A percentile compares a stretch with the other conserved stretches of the same genome.
Conservation (phyloP, 2,888 invertebrate species). For the Dicyrtomina minuta region DNA sequence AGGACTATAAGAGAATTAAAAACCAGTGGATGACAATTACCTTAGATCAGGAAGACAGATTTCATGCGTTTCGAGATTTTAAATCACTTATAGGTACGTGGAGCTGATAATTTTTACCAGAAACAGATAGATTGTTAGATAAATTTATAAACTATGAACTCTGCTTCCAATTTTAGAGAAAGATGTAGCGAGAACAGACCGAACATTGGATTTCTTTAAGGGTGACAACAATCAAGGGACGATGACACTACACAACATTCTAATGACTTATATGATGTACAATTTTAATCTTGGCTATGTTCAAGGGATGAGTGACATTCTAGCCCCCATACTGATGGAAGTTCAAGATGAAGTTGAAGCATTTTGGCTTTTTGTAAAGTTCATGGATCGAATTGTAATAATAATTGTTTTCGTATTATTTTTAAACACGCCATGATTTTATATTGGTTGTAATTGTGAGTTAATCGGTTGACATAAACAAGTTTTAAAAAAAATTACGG, state of each 20-base stretch:
- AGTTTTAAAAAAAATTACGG: too few relatives aligned
- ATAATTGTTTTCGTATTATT: too few relatives aligned
- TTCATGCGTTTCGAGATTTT: slow-evolving; percentile 82
- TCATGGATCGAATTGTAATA: slow-evolving; percentile 91
- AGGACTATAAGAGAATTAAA: slow-evolving; percentile 93
- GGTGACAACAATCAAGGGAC: slow-evolving; percentile 91
- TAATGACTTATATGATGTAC: slow-evolving; percentile 99
- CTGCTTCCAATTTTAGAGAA: slow-evolving; percentile 67
- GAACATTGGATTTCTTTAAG: slow-evolving; percentile 85
- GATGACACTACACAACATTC: slow-evolving; percentile 78
- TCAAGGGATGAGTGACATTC: slow-evolving; percentile 96
- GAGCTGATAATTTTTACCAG: not conserved
- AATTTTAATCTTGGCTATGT: slow-evolving; percentile 96
- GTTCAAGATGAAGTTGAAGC: slow-evolving; percentile 92
- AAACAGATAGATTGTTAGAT: not conserved
- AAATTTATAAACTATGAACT: not conserved
- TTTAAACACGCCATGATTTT: too few relatives aligned
- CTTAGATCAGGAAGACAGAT: slow-evolving; percentile 80
- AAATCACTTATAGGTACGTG: slow-evolving; percentile 87
- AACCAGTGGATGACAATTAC: slow-evolving; percentile 93
- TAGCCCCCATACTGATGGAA: slow-evolving; percentile 86
- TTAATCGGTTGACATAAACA: too few relatives aligned
- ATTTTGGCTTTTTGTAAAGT: slow-evolving; percentile 98
- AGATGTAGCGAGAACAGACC: slow-evolving; percentile 93
- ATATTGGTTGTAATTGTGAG: too few relatives aligned